Conservation (phyloP, 2,113 vertebrate species). For the Colius striatus region DNA sequence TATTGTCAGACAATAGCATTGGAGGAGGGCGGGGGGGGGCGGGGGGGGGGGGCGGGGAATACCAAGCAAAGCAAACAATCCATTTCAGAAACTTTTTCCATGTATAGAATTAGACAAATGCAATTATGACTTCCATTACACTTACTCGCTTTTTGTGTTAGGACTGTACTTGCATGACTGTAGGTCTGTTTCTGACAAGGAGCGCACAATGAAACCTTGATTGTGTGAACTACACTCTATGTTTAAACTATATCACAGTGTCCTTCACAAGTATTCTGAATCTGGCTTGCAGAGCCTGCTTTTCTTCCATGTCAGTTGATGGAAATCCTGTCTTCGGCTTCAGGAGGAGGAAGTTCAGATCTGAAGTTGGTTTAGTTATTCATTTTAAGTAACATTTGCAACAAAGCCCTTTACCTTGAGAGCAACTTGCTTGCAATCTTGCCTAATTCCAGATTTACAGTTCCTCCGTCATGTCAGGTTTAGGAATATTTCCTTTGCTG, state of each 20-base stretch:
- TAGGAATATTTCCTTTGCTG: background rate
- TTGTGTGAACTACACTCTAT: background rate
- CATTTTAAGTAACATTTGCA: background rate
- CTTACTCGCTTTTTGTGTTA: background rate
- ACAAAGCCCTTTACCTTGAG: background rate
- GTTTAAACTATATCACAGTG: background rate
- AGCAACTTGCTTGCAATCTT: background rate
- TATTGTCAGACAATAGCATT: background rate
- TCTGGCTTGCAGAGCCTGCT: background rate
- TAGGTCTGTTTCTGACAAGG: background rate
- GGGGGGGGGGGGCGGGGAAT: no score
- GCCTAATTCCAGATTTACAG: background rate
- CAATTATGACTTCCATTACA: background rate
- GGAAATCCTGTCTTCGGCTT: background rate
- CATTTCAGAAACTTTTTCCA: background rate
- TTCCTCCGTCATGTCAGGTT: background rate
- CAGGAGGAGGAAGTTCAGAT: background rate
- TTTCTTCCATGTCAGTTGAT: background rate
- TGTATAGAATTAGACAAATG: background rate
- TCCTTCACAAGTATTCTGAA: background rate
- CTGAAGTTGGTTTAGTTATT: background rate
- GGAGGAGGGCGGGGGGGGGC: fast-evolving
- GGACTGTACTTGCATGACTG: background rate
- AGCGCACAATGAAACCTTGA: background rate
- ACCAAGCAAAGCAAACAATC: no score